phyloP scores from a whole-genome alignment of 1,140 invertebrate species.

The Aleiodes sp. region DNA sequence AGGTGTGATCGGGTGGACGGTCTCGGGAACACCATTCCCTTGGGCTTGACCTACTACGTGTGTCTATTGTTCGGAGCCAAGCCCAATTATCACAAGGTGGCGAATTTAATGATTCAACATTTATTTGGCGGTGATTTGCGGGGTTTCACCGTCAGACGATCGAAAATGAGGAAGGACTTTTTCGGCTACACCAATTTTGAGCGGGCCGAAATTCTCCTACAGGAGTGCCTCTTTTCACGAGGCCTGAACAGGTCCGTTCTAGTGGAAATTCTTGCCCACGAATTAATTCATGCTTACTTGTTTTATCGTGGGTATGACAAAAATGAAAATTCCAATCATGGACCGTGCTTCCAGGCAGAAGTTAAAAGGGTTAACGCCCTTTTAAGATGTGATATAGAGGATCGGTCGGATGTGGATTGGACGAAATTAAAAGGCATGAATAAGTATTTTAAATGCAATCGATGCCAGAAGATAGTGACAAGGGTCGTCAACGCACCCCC shows the following conservation, averaged over 20 bases:
- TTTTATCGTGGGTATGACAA: not conserved
- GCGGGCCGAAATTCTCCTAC: slow-evolving; percentile 65
- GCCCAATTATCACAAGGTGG: too few relatives aligned
- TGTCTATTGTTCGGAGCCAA: too few relatives aligned
- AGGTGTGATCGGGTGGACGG: too few relatives aligned
- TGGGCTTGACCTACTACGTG: too few relatives aligned
- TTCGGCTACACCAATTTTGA: slow-evolving; percentile 71
- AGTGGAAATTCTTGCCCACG: not conserved
- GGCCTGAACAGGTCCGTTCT: not conserved
- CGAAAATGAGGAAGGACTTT: too few relatives aligned
- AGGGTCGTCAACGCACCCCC: not conserved
- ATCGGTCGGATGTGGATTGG: not conserved
- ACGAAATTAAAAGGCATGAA: slow-evolving; percentile 10
- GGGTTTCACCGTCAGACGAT: too few relatives aligned
- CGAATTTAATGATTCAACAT: too few relatives aligned
- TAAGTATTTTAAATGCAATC: slow-evolving; percentile 14
- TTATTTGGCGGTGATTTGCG: too few relatives aligned
- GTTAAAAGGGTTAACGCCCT: slow-evolving; percentile 45
- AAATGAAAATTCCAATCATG: not conserved
- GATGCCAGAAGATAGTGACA: slow-evolving; percentile 7
- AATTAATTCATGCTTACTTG: not conserved
- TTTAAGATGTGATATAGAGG: not conserved
- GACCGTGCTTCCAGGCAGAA: not conserved
- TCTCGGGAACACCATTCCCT: too few relatives aligned
- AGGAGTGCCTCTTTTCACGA: not conserved